Evolutionary conservation across 2,113 vertebrate species (phyloP).

Genomic region (Corvus cornix): DNA sequence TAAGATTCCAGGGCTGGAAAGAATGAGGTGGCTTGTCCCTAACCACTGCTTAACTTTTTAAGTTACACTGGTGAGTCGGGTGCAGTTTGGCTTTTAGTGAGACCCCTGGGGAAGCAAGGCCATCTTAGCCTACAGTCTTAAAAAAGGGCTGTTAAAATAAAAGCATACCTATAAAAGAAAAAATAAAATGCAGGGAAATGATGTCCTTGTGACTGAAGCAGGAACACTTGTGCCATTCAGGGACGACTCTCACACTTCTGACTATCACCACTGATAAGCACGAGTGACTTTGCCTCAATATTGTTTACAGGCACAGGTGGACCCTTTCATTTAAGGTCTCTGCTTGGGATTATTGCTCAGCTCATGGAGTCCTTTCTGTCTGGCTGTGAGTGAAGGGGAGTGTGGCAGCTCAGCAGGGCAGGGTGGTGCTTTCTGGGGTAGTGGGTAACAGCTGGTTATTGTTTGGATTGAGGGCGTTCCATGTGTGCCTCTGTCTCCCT

Average conservation of each 20-base stretch:
- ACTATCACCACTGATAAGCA: conserved; percentile 20
- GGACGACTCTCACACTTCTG: not conserved
- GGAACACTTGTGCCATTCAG: conserved; percentile 52
- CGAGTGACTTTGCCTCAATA: not conserved
- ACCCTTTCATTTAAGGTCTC: not conserved
- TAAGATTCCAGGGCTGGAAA: conserved; percentile 65
- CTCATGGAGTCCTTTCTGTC: not conserved
- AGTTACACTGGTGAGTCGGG: conserved; percentile 55
- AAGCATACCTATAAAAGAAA: conserved; percentile 35
- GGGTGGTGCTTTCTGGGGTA: not conserved
- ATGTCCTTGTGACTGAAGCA: conserved; percentile 32
- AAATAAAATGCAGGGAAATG: conserved; percentile 38
- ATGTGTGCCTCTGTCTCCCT: not conserved
- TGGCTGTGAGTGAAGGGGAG: not conserved
- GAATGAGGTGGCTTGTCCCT: conserved; percentile 70
- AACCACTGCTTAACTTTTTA: conserved; percentile 63
- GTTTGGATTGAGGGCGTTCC: not conserved
- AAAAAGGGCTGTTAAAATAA: conserved; percentile 52
- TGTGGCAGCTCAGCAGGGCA: not conserved
- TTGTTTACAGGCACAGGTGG: not conserved
- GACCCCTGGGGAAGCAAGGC: conserved; percentile 27
- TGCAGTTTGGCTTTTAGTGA: conserved; percentile 64
- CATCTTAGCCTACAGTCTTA: conserved; percentile 23
- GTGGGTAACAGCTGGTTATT: not conserved
- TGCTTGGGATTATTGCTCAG: not conserved